A percentile compares a stretch with the other conserved stretches of the same genome.
These are phyloP conservation scores for Oxyscelio sp. DNA, from an alignment of 2,888 invertebrate species.

Conservation along the genomic window DNA sequence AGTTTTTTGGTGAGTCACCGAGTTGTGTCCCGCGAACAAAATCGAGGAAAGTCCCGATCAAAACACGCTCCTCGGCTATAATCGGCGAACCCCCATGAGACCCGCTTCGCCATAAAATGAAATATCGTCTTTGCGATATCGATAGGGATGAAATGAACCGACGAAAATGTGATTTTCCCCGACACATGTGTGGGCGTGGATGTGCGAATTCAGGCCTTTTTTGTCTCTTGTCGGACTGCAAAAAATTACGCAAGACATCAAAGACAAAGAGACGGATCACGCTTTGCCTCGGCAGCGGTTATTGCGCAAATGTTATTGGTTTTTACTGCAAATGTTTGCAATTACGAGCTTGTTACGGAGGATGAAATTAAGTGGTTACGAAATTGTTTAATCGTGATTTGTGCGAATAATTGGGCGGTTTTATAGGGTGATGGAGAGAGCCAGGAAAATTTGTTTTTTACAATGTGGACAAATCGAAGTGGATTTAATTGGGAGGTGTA, in stretches of 20 bases:
- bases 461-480: constrained; percentile 11
- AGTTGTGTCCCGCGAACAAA: constrained; percentile 66
- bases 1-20: constrained; percentile 72
- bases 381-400: constrained; percentile 50
- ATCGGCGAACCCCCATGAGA: constrained; percentile 77
- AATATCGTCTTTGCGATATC: constrained; percentile 84
- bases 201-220: constrained; percentile 69
- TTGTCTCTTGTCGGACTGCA: constrained; percentile 12
- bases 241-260: constrained; percentile 39
- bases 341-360: constrained; percentile 34
- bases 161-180: constrained; percentile 69
- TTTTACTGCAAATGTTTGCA: constrained; percentile 65
- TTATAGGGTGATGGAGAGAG: neutral
- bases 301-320: constrained; percentile 44
- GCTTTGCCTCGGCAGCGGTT: neutral
- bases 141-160: constrained; percentile 81
- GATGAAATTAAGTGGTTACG: constrained; percentile 8
- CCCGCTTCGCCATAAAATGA: constrained; percentile 80
- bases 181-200: constrained; percentile 59
- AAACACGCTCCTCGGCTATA: constrained; percentile 70
- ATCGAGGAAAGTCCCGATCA: constrained; percentile 29
- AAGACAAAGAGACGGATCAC: constrained; percentile 49
- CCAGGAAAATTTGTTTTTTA: constrained; percentile 24
- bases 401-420: constrained; percentile 38
- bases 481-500: constrained; percentile 45